phyloP scores from a whole-genome alignment of 2,797 vertebrate genomes.

The Pseudomugil tenellus region DNA sequence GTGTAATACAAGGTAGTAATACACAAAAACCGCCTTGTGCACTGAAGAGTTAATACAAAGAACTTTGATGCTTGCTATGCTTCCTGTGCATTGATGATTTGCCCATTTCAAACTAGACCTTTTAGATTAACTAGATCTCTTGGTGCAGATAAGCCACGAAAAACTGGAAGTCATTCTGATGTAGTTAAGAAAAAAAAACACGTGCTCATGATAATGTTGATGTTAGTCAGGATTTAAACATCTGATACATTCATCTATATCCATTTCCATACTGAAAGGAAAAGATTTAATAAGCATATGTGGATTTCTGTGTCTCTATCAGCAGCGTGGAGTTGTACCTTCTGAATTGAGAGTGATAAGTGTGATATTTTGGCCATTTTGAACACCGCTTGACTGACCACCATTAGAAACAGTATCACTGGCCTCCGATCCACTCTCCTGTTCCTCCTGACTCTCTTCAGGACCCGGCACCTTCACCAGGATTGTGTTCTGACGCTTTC shows the following conservation, averaged over 20 bases:
- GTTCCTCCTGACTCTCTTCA: slow-evolving; percentile 95
- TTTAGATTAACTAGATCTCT: neutral
- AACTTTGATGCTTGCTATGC: neutral
- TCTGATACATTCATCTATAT: neutral
- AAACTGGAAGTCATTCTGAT: neutral
- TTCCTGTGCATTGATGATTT: neutral
- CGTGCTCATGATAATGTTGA: neutral
- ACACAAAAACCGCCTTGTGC: neutral
- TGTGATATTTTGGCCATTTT: slow-evolving; percentile 93
- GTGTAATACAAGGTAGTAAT: neutral
- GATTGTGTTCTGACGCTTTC: slow-evolving; percentile 96
- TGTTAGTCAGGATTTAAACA: neutral
- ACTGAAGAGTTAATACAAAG: neutral
- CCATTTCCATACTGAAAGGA: neutral
- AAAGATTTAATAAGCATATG: neutral
- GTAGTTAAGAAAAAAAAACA: neutral
- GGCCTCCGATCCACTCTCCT: slow-evolving; percentile 96
- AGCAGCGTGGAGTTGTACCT: slow-evolving; percentile 78
- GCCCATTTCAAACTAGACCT: neutral
- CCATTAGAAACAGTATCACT: slow-evolving; percentile 95
- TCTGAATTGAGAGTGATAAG: slow-evolving; percentile 98
- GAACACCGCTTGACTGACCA: slow-evolving; percentile 85
- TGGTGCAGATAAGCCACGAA: neutral
- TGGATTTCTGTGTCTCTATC: neutral
- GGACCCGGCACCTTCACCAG: slow-evolving; percentile 94